phyloP scores from a whole-genome alignment of 2,888 invertebrate genomes.

The Gnatocerus cornutus region DNA sequence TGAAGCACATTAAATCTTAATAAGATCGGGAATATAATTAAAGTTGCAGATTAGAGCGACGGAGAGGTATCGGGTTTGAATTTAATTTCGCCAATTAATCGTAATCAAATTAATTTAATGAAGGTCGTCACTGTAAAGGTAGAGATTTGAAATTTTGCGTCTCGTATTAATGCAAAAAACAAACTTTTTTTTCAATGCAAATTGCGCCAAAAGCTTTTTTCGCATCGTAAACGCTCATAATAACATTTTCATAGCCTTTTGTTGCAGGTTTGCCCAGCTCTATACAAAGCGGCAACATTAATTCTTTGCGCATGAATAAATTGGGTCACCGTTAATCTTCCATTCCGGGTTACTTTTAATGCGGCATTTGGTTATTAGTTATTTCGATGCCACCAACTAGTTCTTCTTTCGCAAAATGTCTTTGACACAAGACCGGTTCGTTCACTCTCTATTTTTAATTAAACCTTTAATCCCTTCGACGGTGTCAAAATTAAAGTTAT shows the following conservation, averaged over 20 bases:
- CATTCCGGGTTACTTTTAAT: slow-evolving; percentile 22
- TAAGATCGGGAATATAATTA: slow-evolving; percentile 20
- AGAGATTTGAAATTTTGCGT: no score
- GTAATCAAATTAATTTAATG: background rate
- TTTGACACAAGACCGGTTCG: slow-evolving; percentile 14
- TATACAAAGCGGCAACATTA: slow-evolving; percentile 12
- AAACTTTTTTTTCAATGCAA: no score
- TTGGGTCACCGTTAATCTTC: slow-evolving; percentile 31
- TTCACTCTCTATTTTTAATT: background rate
- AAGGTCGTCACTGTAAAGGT: no score
- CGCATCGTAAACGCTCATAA: background rate
- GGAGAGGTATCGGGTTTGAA: slow-evolving; percentile 6
- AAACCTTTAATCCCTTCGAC: slow-evolving; percentile 17
- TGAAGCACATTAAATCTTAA: slow-evolving; percentile 33
- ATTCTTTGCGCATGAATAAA: slow-evolving; percentile 29
- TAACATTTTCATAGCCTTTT: slow-evolving; percentile 14
- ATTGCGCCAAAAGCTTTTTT: no score
- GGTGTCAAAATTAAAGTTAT: slow-evolving; percentile 1
- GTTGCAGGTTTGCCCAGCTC: background rate
- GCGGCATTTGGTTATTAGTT: slow-evolving; percentile 16
- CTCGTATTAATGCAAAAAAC: no score
- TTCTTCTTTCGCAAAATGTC: slow-evolving; percentile 10
- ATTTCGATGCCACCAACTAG: slow-evolving; percentile 16
- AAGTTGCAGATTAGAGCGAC: slow-evolving; percentile 10
- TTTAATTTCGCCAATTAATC: slow-evolving; percentile 9